Percentiles rank a stretch among this genome's conserved stretches.
Evolutionary conservation across 2,888 invertebrate species (phyloP).

Genomic region (Homarus gammarus): DNA sequence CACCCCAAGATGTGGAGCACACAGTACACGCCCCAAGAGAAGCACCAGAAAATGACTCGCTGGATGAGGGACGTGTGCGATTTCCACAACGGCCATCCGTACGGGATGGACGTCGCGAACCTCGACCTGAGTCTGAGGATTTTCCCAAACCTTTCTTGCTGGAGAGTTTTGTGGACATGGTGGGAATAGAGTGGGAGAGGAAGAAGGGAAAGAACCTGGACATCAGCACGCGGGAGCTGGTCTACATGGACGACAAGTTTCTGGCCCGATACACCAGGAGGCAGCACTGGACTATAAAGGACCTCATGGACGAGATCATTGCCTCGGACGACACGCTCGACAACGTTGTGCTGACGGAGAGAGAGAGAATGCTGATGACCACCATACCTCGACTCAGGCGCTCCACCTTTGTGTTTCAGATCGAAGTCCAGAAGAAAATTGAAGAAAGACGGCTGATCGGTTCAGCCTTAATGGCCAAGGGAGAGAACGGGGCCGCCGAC

Average conservation of each 20-base stretch:
- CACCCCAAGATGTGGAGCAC: slow-evolving; percentile 21
- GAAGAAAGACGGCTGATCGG: neutral
- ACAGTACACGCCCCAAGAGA: neutral
- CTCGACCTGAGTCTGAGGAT: neutral
- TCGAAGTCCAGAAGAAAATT: neutral
- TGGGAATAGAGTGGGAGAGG: slow-evolving; percentile 48
- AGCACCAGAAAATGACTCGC: slow-evolving; percentile 4
- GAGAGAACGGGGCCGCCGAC: neutral
- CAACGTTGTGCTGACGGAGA: slow-evolving; percentile 2
- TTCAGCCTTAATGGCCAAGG: neutral
- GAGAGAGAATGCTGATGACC: slow-evolving; percentile 2
- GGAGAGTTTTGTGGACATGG: slow-evolving; percentile 45
- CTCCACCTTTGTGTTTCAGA: neutral
- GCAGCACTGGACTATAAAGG: neutral
- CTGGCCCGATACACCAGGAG: neutral
- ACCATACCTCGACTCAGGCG: neutral
- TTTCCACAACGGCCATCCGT: neutral
- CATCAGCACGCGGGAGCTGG: slow-evolving; percentile 6
- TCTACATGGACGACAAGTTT: slow-evolving; percentile 37
- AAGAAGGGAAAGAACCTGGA: slow-evolving; percentile 11
- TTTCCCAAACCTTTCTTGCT: slow-evolving; percentile 17
- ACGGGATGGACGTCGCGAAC: slow-evolving; percentile 9
- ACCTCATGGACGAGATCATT: neutral
- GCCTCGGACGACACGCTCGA: neutral
- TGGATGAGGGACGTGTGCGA: slow-evolving; percentile 16